Conservation (phyloP, 2,888 invertebrate species). For the Hecatera dysodea region DNA sequence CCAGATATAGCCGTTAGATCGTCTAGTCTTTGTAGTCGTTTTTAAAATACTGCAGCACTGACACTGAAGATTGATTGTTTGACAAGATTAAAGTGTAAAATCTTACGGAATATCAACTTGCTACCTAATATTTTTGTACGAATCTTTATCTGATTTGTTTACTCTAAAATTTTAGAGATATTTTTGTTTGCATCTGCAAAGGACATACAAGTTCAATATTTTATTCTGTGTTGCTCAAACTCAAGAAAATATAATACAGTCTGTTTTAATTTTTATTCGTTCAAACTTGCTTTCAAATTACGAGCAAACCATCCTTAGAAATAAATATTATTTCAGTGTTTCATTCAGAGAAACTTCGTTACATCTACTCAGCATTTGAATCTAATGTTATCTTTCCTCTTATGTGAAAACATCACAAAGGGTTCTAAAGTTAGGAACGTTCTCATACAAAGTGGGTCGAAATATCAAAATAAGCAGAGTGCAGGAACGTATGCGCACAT, state of each 20-base stretch:
- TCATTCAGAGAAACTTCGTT: slow-evolving; percentile 21
- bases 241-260: not conserved
- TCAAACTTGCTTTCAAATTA: not conserved
- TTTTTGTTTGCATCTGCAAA: not conserved
- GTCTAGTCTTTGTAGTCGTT: slow-evolving; percentile 30
- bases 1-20: slow-evolving; percentile 31
- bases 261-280: not conserved
- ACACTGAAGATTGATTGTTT: slow-evolving; percentile 20
- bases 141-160: not conserved
- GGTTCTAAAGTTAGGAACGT: slow-evolving; percentile 50
- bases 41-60: slow-evolving; percentile 14
- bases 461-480: slow-evolving; percentile 64
- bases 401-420: slow-evolving; percentile 53
- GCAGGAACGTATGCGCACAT: slow-evolving; percentile 58
- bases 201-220: not conserved
- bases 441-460: slow-evolving; percentile 56
- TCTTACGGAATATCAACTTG: not conserved
- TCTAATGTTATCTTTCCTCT: slow-evolving; percentile 45
- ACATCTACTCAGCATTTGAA: slow-evolving; percentile 18
- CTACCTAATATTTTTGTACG: not conserved
- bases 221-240: not conserved
- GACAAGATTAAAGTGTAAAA: not conserved
- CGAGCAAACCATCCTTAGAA: not conserved
- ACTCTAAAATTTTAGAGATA: too few relatives aligned
- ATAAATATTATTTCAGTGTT: slow-evolving; percentile 40